Evolutionary conservation across 2,888 invertebrate genomes (phyloP).

Genomic region (Volucella zonaria): DNA sequence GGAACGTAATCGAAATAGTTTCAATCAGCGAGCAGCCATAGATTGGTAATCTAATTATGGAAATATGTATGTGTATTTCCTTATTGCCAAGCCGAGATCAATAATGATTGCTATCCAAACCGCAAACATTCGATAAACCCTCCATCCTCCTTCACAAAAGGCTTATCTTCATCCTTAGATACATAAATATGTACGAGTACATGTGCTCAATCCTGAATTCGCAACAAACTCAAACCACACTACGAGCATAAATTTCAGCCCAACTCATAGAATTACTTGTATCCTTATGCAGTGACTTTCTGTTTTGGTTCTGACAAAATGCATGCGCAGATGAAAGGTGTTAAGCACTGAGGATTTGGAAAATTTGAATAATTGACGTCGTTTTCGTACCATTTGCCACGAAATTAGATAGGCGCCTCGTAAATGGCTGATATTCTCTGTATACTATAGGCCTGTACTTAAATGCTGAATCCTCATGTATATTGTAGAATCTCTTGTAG

Average conservation of each 20-base stretch:
- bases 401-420: conserved; percentile 51
- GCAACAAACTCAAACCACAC: too few relatives aligned
- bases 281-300: neutral
- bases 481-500: neutral
- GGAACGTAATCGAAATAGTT: conserved; percentile 61
- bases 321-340: conserved; percentile 47
- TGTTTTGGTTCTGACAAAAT: conserved; percentile 25
- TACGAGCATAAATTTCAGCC: too few relatives aligned
- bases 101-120: conserved; percentile 36
- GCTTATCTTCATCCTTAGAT: neutral
- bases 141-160: neutral
- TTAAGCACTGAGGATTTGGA: conserved; percentile 52
- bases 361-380: conserved; percentile 69
- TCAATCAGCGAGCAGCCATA: conserved; percentile 48
- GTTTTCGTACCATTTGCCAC: conserved; percentile 66
- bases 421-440: conserved; percentile 42
- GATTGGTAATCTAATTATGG: conserved; percentile 57
- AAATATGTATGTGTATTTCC: conserved; percentile 28
- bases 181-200: neutral
- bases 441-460: conserved; percentile 27
- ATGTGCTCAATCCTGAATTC: too few relatives aligned
- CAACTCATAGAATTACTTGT: too few relatives aligned
- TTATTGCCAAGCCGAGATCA: conserved; percentile 15
- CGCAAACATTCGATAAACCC: neutral
- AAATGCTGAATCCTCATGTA: conserved; percentile 13